These are phyloP conservation scores for Drosophila mimetica DNA, from an alignment of 2,888 invertebrate species.

Conservation along the genomic window DNA sequence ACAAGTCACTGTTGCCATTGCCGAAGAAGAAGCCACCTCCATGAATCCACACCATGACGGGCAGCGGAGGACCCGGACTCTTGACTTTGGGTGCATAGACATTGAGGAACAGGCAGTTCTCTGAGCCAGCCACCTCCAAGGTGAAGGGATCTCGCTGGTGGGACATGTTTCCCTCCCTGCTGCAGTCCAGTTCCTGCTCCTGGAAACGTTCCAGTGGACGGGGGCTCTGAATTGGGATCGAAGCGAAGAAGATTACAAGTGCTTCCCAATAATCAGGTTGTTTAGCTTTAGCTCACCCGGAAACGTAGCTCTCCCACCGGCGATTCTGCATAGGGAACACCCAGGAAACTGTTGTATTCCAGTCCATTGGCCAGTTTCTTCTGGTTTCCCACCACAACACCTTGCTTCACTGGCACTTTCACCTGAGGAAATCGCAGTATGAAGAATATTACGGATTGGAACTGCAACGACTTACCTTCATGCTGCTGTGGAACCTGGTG, in stretches of 20 bases:
- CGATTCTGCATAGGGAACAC: constrained; percentile 87
- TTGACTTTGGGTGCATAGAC: constrained; percentile 78
- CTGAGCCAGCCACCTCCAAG: constrained; percentile 73
- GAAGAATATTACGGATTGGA: not conserved
- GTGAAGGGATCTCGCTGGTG: constrained; percentile 78
- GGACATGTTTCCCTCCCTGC: constrained; percentile 75
- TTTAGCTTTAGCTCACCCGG: constrained; percentile 66
- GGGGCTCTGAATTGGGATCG: constrained; percentile 71
- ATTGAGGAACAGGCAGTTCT: constrained; percentile 82
- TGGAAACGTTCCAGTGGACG: constrained; percentile 76
- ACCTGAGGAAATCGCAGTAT: constrained; percentile 40
- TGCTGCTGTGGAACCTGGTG: constrained; percentile 50
- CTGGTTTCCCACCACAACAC: constrained; percentile 85
- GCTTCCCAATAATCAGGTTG: not conserved
- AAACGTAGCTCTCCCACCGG: constrained; percentile 85
- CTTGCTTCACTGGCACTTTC: constrained; percentile 83
- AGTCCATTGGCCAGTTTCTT: constrained; percentile 82
- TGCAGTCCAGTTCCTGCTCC: constrained; percentile 79
- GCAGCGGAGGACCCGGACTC: constrained; percentile 48
- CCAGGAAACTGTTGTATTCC: constrained; percentile 85
- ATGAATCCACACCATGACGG: constrained; percentile 84
- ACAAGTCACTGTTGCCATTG: constrained; percentile 81
- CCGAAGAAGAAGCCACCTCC: constrained; percentile 83
- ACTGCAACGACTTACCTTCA: constrained; percentile 45
- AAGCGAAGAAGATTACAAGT: not conserved